phyloP scores from a whole-genome alignment of 2,888 invertebrate genomes.

The Blastobasis adustella region DNA sequence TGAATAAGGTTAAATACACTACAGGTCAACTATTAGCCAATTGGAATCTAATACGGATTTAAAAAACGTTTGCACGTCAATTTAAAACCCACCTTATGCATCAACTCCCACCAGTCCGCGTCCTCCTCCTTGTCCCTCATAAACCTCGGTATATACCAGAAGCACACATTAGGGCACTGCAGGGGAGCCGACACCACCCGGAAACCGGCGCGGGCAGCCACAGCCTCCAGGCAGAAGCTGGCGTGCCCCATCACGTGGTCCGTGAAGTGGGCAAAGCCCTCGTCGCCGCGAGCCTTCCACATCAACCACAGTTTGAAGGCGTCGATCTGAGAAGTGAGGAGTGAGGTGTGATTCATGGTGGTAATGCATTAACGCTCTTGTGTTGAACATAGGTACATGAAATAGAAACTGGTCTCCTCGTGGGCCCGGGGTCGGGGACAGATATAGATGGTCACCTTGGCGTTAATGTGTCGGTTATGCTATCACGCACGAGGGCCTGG shows the following conservation, averaged over 20 bases:
- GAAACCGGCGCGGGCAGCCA: slow-evolving; percentile 73
- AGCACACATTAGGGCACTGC: slow-evolving; percentile 91
- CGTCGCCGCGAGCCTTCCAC: slow-evolving; percentile 88
- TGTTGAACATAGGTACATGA: too few relatives aligned
- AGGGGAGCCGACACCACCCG: slow-evolving; percentile 71
- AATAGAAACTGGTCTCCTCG: too few relatives aligned
- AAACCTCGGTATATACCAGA: slow-evolving; percentile 87
- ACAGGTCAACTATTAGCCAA: too few relatives aligned
- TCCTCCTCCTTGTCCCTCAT: slow-evolving; percentile 58
- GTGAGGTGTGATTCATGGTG: too few relatives aligned
- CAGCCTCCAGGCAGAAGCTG: slow-evolving; percentile 69
- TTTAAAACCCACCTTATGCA: slow-evolving; percentile 57
- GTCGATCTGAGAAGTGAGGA: slow-evolving; percentile 75
- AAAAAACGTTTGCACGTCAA: slow-evolving; percentile 2
- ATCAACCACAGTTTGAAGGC: slow-evolving; percentile 94
- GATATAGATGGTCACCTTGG: too few relatives aligned
- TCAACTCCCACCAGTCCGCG: slow-evolving; percentile 65
- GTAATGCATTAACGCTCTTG: too few relatives aligned
- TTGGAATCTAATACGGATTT: neutral
- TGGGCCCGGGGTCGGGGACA: too few relatives aligned
- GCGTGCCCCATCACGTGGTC: slow-evolving; percentile 79
- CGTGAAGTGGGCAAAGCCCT: slow-evolving; percentile 73
- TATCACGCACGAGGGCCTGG: too few relatives aligned
- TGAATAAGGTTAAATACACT: too few relatives aligned
- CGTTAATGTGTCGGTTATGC: too few relatives aligned